A percentile compares a stretch with the other conserved stretches of the same genome.
phyloP scores from a whole-genome alignment of 2,888 invertebrate genomes.

The Melanostoma mellinum region DNA sequence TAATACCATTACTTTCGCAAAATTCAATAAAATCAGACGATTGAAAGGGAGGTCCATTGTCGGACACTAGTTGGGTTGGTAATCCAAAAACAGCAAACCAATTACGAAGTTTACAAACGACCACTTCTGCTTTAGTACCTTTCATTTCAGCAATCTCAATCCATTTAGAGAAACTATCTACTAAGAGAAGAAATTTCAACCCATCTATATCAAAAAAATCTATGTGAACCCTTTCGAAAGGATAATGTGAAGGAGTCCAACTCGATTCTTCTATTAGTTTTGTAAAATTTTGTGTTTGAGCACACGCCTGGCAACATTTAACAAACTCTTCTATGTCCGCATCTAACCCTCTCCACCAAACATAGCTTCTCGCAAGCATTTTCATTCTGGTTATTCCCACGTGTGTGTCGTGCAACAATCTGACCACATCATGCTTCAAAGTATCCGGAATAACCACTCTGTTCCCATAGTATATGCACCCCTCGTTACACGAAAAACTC shows the following conservation, averaged over 20 bases:
- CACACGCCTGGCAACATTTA: background rate
- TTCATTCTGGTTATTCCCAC: conserved; percentile 69
- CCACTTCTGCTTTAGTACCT: conserved; percentile 1
- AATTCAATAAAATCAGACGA: conserved; percentile 10
- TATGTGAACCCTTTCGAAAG: no score
- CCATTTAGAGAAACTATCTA: conserved; percentile 48
- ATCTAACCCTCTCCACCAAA: background rate
- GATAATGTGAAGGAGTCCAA: background rate
- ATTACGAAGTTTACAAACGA: conserved; percentile 24
- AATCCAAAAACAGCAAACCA: conserved; percentile 69
- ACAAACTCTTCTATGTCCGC: background rate
- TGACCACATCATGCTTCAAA: conserved; percentile 51
- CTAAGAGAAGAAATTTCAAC: background rate
- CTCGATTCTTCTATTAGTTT: no score
- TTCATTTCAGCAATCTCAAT: conserved; percentile 36
- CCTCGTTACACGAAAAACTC: conserved; percentile 28
- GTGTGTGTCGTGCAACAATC: conserved; percentile 72
- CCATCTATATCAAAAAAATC: conserved; percentile 1
- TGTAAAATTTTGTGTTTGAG: background rate
- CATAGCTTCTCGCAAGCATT: no score
- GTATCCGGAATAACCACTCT: conserved; percentile 65
- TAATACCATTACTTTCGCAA: conserved; percentile 12
- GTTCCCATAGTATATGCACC: conserved; percentile 39
- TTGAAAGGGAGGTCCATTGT: conserved; percentile 35
- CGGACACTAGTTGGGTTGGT: conserved; percentile 66